Base-by-base conservation (phyloP, 2,113 vertebrate species). In the Origma solitaria region DNA sequence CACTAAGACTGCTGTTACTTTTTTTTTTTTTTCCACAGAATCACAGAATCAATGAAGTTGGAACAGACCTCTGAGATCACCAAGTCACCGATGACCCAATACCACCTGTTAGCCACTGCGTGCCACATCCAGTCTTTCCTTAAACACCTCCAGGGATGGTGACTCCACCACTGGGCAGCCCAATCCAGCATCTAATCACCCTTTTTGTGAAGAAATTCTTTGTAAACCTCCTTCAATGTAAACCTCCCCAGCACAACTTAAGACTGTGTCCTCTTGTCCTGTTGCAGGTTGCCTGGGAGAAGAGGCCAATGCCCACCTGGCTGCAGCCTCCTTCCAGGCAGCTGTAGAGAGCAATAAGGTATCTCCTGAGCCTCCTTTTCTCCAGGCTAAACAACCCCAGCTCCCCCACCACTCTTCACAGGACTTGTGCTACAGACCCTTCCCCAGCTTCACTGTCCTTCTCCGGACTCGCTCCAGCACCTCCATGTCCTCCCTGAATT, bases 201-300 rank as follows among this genome's bases (percentile, higher is more conserved):
- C n/a, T 11, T 15, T 35, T 21, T 69, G 21, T 37, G 22, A 49
- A 61, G 40, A 61, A 76, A 69, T 20, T 20, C 30, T 27, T 61
- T 3, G 2, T 15, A 61, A 35, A 35, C 11, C 17, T 53, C 40
- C 38, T 53, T 60, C 16, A 82, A 11, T 3, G 5, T 45, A 54
- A 47, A 69, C 25, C 69, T 17, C 12, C n/a, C n/a, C 23, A 22
- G 17, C 0, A 0, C 3, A 54, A 17, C 1, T 69, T 47, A 47
- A 47, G 40, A 49, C 25, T 11, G 3, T 11, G 12, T 31, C 22
- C 42, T 61, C 25, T 42, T 22, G 15, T 27, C 40, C 79, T 35
- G 21, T 62, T 14, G 1, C 24, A 69, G 40, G 21, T 2, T 69
- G 14, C 18, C 35, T 42, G 25, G 40, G 40, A 54, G 62, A 56